These are phyloP conservation scores for Stichodactyla mertensii DNA, from an alignment of 64 coral and sea anemone species.

Conservation along the genomic window DNA sequence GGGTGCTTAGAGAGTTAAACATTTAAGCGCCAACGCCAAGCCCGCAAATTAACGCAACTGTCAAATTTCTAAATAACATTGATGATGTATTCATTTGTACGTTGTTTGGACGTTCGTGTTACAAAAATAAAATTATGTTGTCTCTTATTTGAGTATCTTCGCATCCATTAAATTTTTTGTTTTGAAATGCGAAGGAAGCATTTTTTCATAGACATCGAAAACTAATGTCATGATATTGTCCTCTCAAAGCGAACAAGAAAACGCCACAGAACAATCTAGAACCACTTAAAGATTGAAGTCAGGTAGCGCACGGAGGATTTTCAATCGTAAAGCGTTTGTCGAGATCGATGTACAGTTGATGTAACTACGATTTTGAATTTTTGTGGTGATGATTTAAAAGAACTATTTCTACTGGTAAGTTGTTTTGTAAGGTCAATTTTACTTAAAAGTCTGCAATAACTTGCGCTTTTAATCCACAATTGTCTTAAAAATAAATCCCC, in stretches of 20 bases:
- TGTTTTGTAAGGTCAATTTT: not conserved
- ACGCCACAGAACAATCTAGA: not conserved
- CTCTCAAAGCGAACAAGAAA: not conserved
- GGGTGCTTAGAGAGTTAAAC: not conserved
- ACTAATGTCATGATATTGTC: not conserved
- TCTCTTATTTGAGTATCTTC: not conserved
- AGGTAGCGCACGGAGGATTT: not conserved
- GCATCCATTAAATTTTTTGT: slow-evolving; percentile 8
- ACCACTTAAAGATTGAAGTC: not conserved
- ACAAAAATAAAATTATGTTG: not conserved
- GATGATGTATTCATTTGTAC: not conserved
- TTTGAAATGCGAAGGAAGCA: not conserved
- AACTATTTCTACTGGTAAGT: not conserved
- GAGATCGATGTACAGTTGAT: not conserved
- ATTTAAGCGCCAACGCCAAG: not conserved
- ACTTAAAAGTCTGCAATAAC: no score
- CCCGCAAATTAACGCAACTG: not conserved
- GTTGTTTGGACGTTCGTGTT: not conserved
- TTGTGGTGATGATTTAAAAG: not conserved
- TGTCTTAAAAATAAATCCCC: not conserved
- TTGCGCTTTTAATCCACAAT: not conserved
- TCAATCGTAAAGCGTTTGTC: not conserved
- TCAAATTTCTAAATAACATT: not conserved
- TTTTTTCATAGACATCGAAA: not conserved
- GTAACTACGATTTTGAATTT: not conserved